Conservation (phyloP, 2,797 vertebrate genomes). For the Phalanger gymnotis region DNA sequence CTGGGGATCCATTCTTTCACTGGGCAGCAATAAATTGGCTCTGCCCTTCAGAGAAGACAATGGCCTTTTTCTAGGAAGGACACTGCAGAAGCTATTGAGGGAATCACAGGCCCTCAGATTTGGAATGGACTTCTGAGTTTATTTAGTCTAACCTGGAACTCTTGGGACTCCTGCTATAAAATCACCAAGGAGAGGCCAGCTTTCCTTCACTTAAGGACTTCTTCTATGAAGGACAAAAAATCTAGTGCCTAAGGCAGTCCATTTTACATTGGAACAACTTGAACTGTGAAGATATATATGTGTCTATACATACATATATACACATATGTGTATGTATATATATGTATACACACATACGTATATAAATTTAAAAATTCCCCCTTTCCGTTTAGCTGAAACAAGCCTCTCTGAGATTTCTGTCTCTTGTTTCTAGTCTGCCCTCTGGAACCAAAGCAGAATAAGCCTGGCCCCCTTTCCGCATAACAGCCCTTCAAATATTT, state of each 20-base stretch:
- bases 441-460: not conserved
- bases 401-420: not conserved
- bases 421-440: not conserved
- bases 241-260: not conserved
- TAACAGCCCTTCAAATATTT: not conserved
- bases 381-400: not conserved
- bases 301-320: no score
- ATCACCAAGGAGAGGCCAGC: not conserved
- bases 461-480: not conserved
- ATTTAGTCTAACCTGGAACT: not conserved
- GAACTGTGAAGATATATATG: not conserved
- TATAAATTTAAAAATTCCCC: no score
- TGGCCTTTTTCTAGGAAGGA: not conserved
- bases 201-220: not conserved
- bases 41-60: not conserved
- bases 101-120: not conserved
- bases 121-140: not conserved
- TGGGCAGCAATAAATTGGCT: constrained; percentile 1
- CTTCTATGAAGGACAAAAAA: not conserved
- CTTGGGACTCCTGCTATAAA: not conserved
- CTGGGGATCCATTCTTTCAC: constrained; percentile 19
- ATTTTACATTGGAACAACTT: not conserved
- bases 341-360: no score
- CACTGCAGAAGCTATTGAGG: not conserved
- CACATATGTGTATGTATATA: no score